Conservation (phyloP, 2,888 invertebrate genomes). For the Phoenoteleia sp. region DNA sequence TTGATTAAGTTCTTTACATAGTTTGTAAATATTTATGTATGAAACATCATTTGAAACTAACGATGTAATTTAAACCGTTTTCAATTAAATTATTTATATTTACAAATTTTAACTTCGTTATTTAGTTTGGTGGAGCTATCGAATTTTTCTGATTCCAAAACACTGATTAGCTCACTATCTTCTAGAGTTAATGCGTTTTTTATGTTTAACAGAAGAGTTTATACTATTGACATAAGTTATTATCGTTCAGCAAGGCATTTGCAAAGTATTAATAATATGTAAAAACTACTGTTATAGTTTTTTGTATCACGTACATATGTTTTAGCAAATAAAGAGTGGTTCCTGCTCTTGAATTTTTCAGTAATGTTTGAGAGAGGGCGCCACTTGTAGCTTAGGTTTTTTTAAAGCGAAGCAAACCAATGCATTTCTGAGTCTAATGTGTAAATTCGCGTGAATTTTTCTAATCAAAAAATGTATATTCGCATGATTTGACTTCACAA, state of each 20-base stretch:
- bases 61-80: no score
- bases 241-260: slow-evolving; percentile 31
- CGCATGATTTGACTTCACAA: slow-evolving; percentile 48
- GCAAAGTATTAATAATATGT: slow-evolving; percentile 38
- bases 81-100: no score
- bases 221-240: slow-evolving; percentile 49
- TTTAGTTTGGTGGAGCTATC: not conserved
- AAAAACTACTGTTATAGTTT: slow-evolving; percentile 49
- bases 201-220: slow-evolving; percentile 51
- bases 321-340: slow-evolving; percentile 32
- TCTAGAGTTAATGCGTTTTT: slow-evolving; percentile 19
- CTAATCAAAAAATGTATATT: slow-evolving; percentile 37
- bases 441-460: slow-evolving; percentile 41
- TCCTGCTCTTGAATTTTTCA: not conserved
- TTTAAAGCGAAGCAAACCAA: slow-evolving; percentile 20
- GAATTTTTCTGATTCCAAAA: slow-evolving; percentile 17
- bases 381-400: slow-evolving; percentile 32
- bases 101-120: not conserved
- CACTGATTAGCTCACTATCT: not conserved
- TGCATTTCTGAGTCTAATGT: slow-evolving; percentile 35
- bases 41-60: no score
- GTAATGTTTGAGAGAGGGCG: not conserved
- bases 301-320: slow-evolving; percentile 49
- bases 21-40: no score
- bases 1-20: no score